A percentile compares a stretch with the other conserved stretches of the same genome.
phyloP scores from a whole-genome alignment of 2,797 vertebrate genomes.

The Synanceia verrucosa region DNA sequence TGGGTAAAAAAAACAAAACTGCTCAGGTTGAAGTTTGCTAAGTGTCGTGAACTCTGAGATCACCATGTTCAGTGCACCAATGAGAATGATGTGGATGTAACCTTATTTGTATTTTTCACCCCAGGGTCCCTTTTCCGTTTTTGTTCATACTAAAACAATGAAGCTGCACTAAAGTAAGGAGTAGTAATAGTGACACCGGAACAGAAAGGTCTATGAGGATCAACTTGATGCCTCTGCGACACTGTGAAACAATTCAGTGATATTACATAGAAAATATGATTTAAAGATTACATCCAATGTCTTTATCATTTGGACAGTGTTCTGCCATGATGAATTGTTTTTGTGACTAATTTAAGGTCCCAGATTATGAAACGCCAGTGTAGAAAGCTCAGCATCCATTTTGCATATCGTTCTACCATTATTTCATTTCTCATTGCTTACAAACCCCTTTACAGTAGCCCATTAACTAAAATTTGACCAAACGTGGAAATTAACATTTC shows the following conservation, averaged over 20 bases:
- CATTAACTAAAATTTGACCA: background rate
- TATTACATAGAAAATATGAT: background rate
- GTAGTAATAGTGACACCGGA: background rate
- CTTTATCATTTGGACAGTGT: rapidly evolving
- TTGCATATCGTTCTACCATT: background rate
- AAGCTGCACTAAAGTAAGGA: background rate
- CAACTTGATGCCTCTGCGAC: too few species aligned
- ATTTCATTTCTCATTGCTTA: background rate
- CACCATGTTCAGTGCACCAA: too few species aligned
- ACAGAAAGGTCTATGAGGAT: background rate
- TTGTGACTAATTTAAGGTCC: background rate
- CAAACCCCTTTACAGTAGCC: background rate
- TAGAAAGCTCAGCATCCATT: background rate
- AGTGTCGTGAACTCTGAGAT: too few species aligned
- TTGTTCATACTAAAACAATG: too few species aligned
- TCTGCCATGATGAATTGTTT: background rate
- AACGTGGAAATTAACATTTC: background rate
- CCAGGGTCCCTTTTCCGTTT: too few species aligned
- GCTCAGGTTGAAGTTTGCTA: too few species aligned
- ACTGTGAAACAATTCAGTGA: background rate
- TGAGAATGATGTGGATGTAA: too few species aligned
- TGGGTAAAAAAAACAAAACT: too few species aligned
- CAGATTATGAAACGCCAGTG: background rate
- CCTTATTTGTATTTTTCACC: too few species aligned
- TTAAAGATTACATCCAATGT: background rate